These are phyloP conservation scores for Thereva nobilitata DNA, from an alignment of 2,888 invertebrate species.

Conservation along the genomic window DNA sequence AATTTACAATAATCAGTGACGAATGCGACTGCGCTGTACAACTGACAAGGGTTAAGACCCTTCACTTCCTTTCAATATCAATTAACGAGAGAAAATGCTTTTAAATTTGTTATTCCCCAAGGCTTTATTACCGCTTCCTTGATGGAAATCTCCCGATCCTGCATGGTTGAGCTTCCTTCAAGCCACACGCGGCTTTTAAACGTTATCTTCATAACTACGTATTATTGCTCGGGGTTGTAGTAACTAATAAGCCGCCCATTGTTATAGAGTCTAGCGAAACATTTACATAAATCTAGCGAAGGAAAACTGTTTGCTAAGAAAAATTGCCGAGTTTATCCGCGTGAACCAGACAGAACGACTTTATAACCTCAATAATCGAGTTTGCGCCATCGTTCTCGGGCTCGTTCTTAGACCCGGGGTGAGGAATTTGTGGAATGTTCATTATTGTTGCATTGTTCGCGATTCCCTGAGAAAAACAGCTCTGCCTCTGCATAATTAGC, in stretches of 20 bases:
- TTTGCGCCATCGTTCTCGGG: constrained; percentile 11
- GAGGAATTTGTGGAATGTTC: constrained; percentile 23
- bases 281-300: constrained; percentile 20
- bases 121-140: too few relatives aligned
- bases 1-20: too few relatives aligned
- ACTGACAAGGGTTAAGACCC: too few relatives aligned
- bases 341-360: constrained; percentile 28
- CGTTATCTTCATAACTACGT: constrained; percentile 16
- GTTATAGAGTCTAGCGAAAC: constrained; percentile 2
- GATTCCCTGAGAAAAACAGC: constrained; percentile 16
- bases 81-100: too few relatives aligned
- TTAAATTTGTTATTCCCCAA: too few relatives aligned
- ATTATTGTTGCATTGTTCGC: constrained; percentile 30
- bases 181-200: neutral
- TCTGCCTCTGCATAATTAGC: constrained; percentile 24
- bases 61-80: too few relatives aligned
- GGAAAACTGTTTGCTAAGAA: constrained; percentile 7
- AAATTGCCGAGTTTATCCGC: constrained; percentile 18
- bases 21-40: too few relatives aligned
- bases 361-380: constrained; percentile 30
- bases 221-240: neutral
- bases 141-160: too few relatives aligned
- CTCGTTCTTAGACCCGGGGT: constrained; percentile 13
- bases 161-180: too few relatives aligned
- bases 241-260: constrained; percentile 15